Evolutionary conservation across 2,888 invertebrate species (phyloP).

Genomic region (Ophioninae sp.): DNA sequence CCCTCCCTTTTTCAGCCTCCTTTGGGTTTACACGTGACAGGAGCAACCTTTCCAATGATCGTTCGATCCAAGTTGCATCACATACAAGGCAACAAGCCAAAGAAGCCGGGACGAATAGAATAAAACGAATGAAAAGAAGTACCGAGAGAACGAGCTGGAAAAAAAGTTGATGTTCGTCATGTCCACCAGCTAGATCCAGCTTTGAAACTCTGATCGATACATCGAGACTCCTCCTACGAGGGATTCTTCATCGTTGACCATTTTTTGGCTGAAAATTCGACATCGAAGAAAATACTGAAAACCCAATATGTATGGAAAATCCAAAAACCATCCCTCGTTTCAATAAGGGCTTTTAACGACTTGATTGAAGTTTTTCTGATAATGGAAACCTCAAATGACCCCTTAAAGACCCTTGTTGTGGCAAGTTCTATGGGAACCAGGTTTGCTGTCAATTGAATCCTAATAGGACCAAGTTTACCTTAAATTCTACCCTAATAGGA

Average conservation of each 20-base stretch:
- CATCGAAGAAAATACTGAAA: not conserved
- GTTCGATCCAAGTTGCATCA: conserved; percentile 22
- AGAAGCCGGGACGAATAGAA: conserved; percentile 35
- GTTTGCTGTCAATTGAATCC: too few species aligned
- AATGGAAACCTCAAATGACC: too few species aligned
- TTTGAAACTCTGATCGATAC: conserved; percentile 1
- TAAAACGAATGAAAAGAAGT: conserved; percentile 11
- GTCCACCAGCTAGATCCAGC: not conserved
- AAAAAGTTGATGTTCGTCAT: conserved; percentile 34
- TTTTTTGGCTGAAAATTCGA: not conserved
- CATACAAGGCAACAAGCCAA: conserved; percentile 22
- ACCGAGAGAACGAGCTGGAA: conserved; percentile 11
- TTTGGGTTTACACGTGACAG: conserved; percentile 22
- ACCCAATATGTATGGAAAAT: not conserved
- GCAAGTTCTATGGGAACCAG: not conserved
- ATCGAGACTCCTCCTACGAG: not conserved
- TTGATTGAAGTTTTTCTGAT: too few species aligned
- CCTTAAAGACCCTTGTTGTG: too few species aligned
- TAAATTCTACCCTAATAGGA: too few species aligned
- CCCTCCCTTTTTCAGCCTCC: conserved; percentile 10
- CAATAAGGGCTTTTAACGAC: too few species aligned
- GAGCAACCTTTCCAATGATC: conserved; percentile 23
- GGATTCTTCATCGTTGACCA: not conserved
- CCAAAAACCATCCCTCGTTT: too few species aligned
- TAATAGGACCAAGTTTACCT: too few species aligned